Evolutionary conservation across 1,140 invertebrate species (phyloP), one percentile per base, ranked within the genome.

Genomic region (Hetaerina americana): DNA sequence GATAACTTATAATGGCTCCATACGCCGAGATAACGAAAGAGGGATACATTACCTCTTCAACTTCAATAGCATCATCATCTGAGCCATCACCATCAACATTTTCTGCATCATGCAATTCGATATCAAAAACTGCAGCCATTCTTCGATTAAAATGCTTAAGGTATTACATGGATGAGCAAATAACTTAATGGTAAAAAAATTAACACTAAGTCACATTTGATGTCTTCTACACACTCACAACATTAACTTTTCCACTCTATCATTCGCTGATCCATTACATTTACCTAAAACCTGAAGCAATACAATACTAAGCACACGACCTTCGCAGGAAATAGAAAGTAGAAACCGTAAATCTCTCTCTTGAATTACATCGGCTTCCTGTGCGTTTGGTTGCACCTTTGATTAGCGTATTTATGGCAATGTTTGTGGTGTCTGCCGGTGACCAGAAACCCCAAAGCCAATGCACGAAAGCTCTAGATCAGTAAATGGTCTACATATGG

Each of bases 101-200:
- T n/a, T 92, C 91, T 75, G 85, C 84, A 77, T 89, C 87, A 75
- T 90, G 89, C 77, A 95, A 83, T 82, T 96, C 93, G 79, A 96
- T 88, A 84, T 96, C 92, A 82, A 96, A 96, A 79, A 95, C 81
- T 79, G 88, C 89, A 80, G 90, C 90, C 90, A 92, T 92, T 82
- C 81, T 86, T 71, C 40, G 10, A 57, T 57, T 57, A 3, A 57
- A 57, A 12, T 24, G n/a, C 8, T 49, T 28, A 26, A 31, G 26
- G 29, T 68, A 68, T 69, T n/a, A 72, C 27, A 72, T 74, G 72
- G 28, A 72, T 66, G 71, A 57, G 25, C n/a, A 26, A 6, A 66
- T 57, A 57, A 57, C 40, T 12, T 57, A 18, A 57, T 57, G 3
- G 40, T 18, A 18, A 5, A 5, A 18, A 57, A 5, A 5, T 57